Evolutionary conservation across 2,113 vertebrate species (phyloP).

Genomic region (Sceloporus tristichus): DNA sequence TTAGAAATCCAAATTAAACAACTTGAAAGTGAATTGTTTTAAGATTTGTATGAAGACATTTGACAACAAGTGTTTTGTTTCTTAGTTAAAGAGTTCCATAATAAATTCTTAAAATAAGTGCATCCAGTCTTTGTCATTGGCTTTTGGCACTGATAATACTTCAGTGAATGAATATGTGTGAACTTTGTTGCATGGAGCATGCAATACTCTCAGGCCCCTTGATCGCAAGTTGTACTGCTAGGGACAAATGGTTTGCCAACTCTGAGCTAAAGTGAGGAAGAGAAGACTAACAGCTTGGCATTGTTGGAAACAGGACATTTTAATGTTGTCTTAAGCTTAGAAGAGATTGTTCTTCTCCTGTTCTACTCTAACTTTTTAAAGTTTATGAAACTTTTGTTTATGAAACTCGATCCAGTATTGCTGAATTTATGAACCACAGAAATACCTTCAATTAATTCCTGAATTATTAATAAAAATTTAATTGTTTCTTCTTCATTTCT

Average conservation of each 20-base stretch:
- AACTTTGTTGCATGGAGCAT: background rate
- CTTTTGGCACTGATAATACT: background rate
- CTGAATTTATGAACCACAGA: background rate
- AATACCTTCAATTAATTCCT: background rate
- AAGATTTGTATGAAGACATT: background rate
- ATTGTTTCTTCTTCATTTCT: slow-evolving; percentile 4
- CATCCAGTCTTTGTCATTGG: background rate
- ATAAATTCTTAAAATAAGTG: background rate
- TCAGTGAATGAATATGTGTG: background rate
- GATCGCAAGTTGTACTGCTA: background rate
- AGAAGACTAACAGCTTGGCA: background rate
- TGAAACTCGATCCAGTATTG: background rate
- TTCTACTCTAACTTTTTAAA: background rate
- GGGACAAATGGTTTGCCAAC: background rate
- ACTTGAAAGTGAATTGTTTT: background rate
- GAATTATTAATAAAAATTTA: background rate
- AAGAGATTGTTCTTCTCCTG: background rate
- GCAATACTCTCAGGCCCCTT: background rate
- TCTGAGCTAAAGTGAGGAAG: background rate
- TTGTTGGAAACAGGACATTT: background rate
- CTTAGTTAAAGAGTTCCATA: background rate
- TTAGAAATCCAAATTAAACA: background rate
- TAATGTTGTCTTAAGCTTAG: background rate
- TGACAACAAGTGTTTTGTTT: background rate
- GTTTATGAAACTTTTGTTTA: background rate